phyloP scores from a whole-genome alignment of 2,797 vertebrate species.

The Amniataba percoides region DNA sequence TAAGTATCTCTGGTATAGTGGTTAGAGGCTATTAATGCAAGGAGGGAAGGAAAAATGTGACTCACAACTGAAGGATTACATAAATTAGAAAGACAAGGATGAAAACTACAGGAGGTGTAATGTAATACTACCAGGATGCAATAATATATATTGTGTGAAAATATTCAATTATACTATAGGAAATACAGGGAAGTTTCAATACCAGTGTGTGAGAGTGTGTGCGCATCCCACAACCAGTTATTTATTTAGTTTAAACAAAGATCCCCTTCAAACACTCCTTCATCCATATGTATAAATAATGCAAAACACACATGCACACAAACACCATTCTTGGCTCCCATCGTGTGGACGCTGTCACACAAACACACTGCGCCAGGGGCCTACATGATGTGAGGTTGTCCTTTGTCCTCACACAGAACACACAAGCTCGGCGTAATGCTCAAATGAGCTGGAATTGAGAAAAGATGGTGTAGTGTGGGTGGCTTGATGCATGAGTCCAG shows the following conservation, averaged over 20 bases:
- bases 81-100: neutral
- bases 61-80: neutral
- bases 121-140: neutral
- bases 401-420: slow-evolving; percentile 46
- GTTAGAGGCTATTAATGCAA: neutral
- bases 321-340: slow-evolving; percentile 45
- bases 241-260: slow-evolving; percentile 68
- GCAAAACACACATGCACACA: slow-evolving; percentile 61
- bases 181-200: slow-evolving; percentile 17
- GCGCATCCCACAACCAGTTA: slow-evolving; percentile 32
- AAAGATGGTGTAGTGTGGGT: slow-evolving; percentile 41
- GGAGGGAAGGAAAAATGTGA: neutral
- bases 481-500: slow-evolving; percentile 21
- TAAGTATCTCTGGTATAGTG: too few species aligned
- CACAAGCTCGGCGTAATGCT: slow-evolving; percentile 35
- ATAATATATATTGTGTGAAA: neutral
- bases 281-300: slow-evolving; percentile 70
- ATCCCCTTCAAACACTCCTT: slow-evolving; percentile 40
- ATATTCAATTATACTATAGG: neutral
- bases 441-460: slow-evolving; percentile 56
- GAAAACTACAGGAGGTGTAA: too few species aligned
- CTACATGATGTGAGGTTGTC: slow-evolving; percentile 39
- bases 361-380: slow-evolving; percentile 41
- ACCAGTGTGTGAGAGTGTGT: neutral
- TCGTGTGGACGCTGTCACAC: slow-evolving; percentile 51